Percentiles rank a stretch among this genome's conserved stretches.
Conservation (phyloP, 2,797 vertebrate species). For the Tenualosa thibaudeaui region DNA sequence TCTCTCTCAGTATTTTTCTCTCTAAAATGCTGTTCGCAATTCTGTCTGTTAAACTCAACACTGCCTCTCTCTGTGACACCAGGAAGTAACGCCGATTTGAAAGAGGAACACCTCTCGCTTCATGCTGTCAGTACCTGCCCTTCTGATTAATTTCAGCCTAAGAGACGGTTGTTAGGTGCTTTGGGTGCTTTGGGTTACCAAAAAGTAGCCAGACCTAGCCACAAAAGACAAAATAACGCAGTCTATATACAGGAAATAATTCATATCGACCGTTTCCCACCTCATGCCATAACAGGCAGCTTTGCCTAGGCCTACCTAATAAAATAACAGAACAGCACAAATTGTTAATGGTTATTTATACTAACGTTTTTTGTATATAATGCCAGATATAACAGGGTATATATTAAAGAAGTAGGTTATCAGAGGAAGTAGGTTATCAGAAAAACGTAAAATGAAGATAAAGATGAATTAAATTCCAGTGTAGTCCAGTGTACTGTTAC, state of each 20-base stretch:
- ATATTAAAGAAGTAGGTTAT: not conserved
- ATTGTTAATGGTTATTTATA: not conserved
- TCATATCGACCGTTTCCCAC: not conserved
- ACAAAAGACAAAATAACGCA: not conserved
- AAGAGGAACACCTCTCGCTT: constrained; percentile 35
- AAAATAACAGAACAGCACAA: not conserved
- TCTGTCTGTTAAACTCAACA: constrained; percentile 76
- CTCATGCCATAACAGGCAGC: not conserved
- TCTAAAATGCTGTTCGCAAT: constrained; percentile 69
- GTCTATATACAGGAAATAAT: not conserved
- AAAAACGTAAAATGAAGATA: not conserved
- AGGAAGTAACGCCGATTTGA: constrained; percentile 66
- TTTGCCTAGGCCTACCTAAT: not conserved
- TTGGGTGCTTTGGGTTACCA: not conserved
- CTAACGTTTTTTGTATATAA: not conserved
- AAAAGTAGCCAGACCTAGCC: constrained; percentile 2
- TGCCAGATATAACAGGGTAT: not conserved
- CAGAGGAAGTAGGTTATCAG: not conserved
- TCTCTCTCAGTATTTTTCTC: constrained; percentile 70
- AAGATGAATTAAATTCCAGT: not conserved
- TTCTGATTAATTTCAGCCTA: constrained; percentile 27
- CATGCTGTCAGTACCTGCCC: constrained; percentile 28
- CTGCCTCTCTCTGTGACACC: constrained; percentile 75
- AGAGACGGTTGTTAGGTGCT: constrained; percentile 17
- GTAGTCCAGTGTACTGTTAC: not conserved